A percentile compares a stretch with the other conserved stretches of the same genome.
Evolutionary conservation across 2,888 invertebrate species (phyloP).

Genomic region (Unio pictorum): DNA sequence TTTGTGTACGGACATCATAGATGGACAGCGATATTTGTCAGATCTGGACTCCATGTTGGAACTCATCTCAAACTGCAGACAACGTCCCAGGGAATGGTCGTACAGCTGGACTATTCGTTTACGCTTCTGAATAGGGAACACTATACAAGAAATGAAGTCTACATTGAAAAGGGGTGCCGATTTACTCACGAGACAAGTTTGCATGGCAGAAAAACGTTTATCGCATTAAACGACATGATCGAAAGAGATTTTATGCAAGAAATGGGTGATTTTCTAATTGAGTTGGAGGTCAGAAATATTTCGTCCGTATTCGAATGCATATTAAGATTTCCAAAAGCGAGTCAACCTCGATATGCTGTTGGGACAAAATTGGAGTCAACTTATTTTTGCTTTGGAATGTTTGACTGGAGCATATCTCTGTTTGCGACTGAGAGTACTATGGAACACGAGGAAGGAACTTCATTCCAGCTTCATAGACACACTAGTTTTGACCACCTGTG

Average conservation of each 20-base stretch:
- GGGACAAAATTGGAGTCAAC: constrained; percentile 75
- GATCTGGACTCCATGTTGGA: constrained; percentile 83
- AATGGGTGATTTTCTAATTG: constrained; percentile 86
- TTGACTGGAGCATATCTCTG: constrained; percentile 83
- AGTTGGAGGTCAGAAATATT: constrained; percentile 83
- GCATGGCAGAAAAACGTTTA: constrained; percentile 66
- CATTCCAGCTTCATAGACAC: constrained; percentile 77
- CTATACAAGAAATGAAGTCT: constrained; percentile 86
- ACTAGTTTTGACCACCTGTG: constrained; percentile 88
- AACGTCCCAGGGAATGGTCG: constrained; percentile 82
- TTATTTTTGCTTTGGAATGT: constrained; percentile 85
- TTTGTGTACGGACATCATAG: constrained; percentile 86
- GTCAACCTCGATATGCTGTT: constrained; percentile 41
- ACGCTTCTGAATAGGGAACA: constrained; percentile 84
- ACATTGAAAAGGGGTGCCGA: constrained; percentile 82
- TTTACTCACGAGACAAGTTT: constrained; percentile 66
- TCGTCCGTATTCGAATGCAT: constrained; percentile 84
- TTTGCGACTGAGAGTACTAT: constrained; percentile 61
- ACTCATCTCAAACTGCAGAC: constrained; percentile 86
- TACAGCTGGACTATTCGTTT: constrained; percentile 86
- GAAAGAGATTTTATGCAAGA: constrained; percentile 83
- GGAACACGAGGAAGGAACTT: constrained; percentile 65
- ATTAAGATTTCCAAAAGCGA: constrained; percentile 76
- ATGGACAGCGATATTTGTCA: constrained; percentile 86
- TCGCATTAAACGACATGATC: constrained; percentile 63